phyloP scores from a whole-genome alignment of 2,888 invertebrate genomes.

The Epistrophella euchroma region DNA sequence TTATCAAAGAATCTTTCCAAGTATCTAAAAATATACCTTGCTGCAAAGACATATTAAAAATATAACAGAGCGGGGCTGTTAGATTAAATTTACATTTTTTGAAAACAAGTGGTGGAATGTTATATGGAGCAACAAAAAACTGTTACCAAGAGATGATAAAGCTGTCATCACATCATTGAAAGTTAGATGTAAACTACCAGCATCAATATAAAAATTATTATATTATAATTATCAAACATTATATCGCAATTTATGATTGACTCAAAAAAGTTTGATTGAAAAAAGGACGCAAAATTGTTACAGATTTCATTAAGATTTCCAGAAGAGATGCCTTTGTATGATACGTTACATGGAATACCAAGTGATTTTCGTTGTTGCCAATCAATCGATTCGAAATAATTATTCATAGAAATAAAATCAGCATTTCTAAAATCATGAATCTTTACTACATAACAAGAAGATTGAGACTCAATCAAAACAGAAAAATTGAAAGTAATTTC shows the following conservation, averaged over 20 bases:
- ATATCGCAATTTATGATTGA: neutral
- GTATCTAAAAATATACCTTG: neutral
- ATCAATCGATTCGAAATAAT: too few relatives aligned
- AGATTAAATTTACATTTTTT: neutral
- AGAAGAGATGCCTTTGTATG: neutral
- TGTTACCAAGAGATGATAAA: neutral
- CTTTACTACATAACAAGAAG: too few relatives aligned
- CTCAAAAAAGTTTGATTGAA: neutral
- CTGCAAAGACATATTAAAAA: neutral
- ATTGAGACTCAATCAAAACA: too few relatives aligned
- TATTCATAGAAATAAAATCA: too few relatives aligned
- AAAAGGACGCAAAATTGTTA: too few relatives aligned
- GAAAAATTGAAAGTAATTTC: too few relatives aligned
- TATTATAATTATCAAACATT: neutral
- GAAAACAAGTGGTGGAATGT: neutral
- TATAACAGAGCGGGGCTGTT: neutral
- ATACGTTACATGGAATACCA: neutral
- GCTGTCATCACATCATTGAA: neutral
- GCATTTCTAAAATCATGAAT: too few relatives aligned
- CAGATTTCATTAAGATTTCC: neutral
- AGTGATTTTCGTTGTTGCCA: neutral
- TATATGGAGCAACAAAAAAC: neutral
- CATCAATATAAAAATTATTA: neutral
- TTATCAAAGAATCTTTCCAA: neutral
- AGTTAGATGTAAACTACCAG: neutral